Percentiles rank a stretch among this genome's conserved stretches.
These are phyloP conservation scores for Vanacampus margaritifer DNA, from an alignment of 2,113 vertebrate species.

Conservation along the genomic window DNA sequence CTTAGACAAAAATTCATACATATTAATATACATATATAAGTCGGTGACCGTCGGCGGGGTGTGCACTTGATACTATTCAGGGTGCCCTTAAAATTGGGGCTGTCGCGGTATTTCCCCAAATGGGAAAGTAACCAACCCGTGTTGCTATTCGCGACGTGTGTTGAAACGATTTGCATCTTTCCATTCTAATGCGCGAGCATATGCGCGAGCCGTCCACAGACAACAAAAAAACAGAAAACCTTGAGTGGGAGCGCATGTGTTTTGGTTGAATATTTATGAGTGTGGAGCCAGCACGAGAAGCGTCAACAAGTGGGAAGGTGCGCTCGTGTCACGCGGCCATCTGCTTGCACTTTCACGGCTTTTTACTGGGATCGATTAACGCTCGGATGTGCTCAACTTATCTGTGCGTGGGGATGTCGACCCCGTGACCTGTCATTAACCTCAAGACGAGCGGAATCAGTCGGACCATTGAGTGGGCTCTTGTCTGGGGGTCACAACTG, in stretches of 20 bases:
- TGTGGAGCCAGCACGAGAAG: conserved; percentile 31
- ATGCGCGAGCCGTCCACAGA: conserved; percentile 32
- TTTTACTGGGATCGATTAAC: conserved; percentile 45
- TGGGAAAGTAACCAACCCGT: too few relatives aligned
- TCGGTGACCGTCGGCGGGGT: background rate
- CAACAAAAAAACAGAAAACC: conserved; percentile 37
- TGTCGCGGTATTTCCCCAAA: too few relatives aligned
- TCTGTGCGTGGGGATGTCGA: conserved; percentile 35
- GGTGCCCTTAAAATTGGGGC: too few relatives aligned
- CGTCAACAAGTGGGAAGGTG: conserved; percentile 67
- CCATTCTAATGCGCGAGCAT: conserved; percentile 46
- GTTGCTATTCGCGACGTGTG: too few relatives aligned
- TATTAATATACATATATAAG: too few relatives aligned
- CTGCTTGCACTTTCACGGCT: conserved; percentile 72
- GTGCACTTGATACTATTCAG: background rate
- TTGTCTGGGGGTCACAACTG: conserved; percentile 7
- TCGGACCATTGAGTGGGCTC: conserved; percentile 5
- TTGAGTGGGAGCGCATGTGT: conserved; percentile 57
- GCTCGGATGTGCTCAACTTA: conserved; percentile 59
- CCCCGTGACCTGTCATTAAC: conserved; percentile 64
- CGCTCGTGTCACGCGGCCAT: conserved; percentile 57
- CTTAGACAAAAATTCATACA: too few relatives aligned
- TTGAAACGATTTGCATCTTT: conserved; percentile 1
- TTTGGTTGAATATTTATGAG: conserved; percentile 70
- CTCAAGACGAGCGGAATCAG: conserved; percentile 56